These are phyloP conservation scores for Helicoverpa zea DNA, from an alignment of 1,140 invertebrate genomes.

Conservation along the genomic window DNA sequence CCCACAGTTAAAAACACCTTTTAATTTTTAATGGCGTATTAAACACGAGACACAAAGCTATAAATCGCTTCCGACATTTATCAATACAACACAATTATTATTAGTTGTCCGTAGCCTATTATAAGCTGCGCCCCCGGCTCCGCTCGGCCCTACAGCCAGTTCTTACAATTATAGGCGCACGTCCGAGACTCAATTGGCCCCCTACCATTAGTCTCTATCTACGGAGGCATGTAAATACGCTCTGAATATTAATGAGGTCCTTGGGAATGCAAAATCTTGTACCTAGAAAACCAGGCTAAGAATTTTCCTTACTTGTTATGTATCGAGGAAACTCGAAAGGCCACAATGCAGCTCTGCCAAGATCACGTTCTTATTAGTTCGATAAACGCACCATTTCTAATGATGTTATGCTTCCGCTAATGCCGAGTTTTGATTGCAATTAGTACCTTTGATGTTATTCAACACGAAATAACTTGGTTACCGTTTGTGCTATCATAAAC, in stretches of 20 bases:
- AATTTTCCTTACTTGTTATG: constrained; percentile 51
- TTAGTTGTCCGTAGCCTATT: constrained; percentile 49
- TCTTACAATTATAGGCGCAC: constrained; percentile 65
- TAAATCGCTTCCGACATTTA: constrained; percentile 28
- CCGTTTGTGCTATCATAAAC: constrained; percentile 25
- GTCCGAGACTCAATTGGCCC: constrained; percentile 55
- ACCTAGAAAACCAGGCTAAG: constrained; percentile 48
- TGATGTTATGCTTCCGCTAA: constrained; percentile 26
- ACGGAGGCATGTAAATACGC: constrained; percentile 57
- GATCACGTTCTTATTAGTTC: constrained; percentile 34
- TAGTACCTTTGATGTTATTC: background rate
- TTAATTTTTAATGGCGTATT: background rate
- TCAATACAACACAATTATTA: constrained; percentile 43
- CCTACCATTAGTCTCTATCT: constrained; percentile 57
- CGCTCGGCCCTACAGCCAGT: constrained; percentile 53
- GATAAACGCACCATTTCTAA: constrained; percentile 35
- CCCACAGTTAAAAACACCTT: constrained; percentile 1
- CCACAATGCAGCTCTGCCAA: constrained; percentile 39
- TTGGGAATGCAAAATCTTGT: constrained; percentile 55
- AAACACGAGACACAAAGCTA: background rate
- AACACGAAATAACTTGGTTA: background rate
- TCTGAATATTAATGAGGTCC: constrained; percentile 61
- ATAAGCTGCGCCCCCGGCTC: constrained; percentile 60
- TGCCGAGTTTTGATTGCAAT: background rate
- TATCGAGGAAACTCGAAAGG: constrained; percentile 52